Conservation (phyloP, 2,888 invertebrate species). For the Nephrotoma flavescens region DNA sequence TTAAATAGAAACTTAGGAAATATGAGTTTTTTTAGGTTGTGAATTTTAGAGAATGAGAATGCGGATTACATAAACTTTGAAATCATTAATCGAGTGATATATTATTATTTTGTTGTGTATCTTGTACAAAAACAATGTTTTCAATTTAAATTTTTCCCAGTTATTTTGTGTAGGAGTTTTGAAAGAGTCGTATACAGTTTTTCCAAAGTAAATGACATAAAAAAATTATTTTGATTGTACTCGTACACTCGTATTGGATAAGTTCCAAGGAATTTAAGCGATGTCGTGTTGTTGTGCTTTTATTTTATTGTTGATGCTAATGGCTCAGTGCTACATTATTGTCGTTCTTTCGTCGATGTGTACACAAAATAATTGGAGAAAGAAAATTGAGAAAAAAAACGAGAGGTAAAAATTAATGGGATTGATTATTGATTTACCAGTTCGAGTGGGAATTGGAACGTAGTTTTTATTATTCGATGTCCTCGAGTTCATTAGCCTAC, state of each 20-base stretch:
- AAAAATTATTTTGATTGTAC: not conserved
- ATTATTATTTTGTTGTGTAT: not conserved
- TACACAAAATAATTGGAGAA: not conserved
- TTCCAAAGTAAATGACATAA: not conserved
- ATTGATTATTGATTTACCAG: not conserved
- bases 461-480: not conserved
- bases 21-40: not conserved
- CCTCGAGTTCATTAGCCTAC: not conserved
- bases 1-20: not conserved
- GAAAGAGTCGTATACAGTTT: not conserved
- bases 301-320: not conserved
- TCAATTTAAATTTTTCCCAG: not conserved
- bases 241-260: not conserved
- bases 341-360: not conserved
- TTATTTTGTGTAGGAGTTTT: not conserved
- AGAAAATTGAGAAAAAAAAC: not conserved
- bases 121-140: not conserved
- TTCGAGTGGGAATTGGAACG: not conserved
- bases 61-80: not conserved
- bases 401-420: not conserved
- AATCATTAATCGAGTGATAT: not conserved
- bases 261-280: not conserved
- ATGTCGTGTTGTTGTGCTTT: not conserved
- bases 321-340: not conserved
- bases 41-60: not conserved